phyloP scores from a whole-genome alignment of 1,140 invertebrate genomes.

The Eciton burchellii region DNA sequence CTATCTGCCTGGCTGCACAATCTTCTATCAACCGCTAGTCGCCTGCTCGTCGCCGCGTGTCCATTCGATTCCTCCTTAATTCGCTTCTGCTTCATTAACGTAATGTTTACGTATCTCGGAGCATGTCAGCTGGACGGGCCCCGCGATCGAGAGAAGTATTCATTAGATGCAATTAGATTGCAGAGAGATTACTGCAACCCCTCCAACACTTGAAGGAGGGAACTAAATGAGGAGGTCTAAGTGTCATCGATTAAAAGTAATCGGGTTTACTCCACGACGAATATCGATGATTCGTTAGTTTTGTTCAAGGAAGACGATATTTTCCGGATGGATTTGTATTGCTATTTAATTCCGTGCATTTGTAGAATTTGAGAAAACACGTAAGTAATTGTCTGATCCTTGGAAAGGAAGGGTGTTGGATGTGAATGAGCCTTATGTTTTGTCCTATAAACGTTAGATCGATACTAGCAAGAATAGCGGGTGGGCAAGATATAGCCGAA shows the following conservation, averaged over 20 bases:
- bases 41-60: neutral
- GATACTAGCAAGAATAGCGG: conserved; percentile 46
- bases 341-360: neutral
- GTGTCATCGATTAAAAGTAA: neutral
- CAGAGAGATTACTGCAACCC: neutral
- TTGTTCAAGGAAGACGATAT: neutral
- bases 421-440: conserved; percentile 37
- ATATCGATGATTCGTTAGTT: neutral
- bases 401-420: neutral
- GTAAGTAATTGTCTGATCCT: neutral
- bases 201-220: neutral
- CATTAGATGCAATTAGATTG: neutral
- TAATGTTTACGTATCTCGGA: neutral
- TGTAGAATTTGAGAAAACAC: neutral
- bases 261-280: neutral
- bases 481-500: conserved; percentile 35
- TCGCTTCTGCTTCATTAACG: neutral
- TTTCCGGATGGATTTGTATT: neutral
- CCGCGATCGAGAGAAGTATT: neutral
- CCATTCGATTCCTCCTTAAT: conserved; percentile 14
- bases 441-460: conserved; percentile 42
- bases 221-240: neutral
- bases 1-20: conserved; percentile 3
- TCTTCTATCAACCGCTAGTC: conserved; percentile 11
- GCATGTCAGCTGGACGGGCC: neutral